Evolutionary conservation across 2,888 invertebrate species (phyloP), one percentile per base, ranked within the genome.

Genomic region (Apantesis nais): DNA sequence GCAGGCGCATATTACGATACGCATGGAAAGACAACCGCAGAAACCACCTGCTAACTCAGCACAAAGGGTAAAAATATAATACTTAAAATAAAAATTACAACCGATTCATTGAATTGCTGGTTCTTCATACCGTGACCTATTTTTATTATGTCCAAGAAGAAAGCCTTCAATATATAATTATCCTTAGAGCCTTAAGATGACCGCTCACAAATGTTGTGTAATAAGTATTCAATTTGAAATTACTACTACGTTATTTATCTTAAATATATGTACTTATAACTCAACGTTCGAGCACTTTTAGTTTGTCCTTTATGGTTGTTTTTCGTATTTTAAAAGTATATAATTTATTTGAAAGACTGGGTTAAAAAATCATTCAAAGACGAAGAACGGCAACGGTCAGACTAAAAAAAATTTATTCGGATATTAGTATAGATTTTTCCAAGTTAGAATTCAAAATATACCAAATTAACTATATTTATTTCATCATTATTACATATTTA

Each of bases 11-110:
- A 58, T 63, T 41, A 44, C n/a, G 63, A 44, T 19, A 63, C 19
- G 25, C 63, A 29, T 63, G 44, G 11, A 29, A 22, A 63, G n/a
- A 25, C 11, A 25, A 39, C 62, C 12, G n/a, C 11, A 55, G 25
- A 39, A 41, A 44, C 41, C 29, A 63, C 63, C 63, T 63, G 29
- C 31, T 44, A 41, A 22, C 63, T 63, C 29, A 44, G 31, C 63
- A 41, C 29, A 63, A 63, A 63, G 44, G 29, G 22, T 48, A 9
- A 48, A 48, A 48, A 48, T 48, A 48, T 48, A 48, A 48, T 48
- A 48, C 19, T 22, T 48, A 22, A 9, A 48, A 48, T 48, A 9
- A 22, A 48, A 31, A 55, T 12, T 29, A 29, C 41, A 9, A 63
- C 5, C 4, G 44, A 44, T 63, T 41, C 41, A 19, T 19, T 11